These are phyloP conservation scores for Alosa sapidissima DNA, from an alignment of 2,797 vertebrate genomes.

Conservation along the genomic window DNA sequence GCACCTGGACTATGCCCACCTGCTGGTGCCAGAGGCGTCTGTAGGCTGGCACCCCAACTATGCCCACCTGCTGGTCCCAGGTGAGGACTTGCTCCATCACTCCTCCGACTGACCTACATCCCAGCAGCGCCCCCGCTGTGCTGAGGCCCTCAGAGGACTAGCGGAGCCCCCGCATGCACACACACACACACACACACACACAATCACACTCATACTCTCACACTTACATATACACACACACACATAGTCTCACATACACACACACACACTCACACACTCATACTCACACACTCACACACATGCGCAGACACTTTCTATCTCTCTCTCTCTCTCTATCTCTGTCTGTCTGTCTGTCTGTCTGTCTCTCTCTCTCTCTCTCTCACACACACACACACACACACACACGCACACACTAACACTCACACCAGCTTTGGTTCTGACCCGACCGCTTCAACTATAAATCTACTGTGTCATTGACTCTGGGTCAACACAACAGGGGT, in stretches of 20 bases:
- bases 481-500: conserved; percentile 4
- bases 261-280: background rate
- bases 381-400: conserved; percentile 35
- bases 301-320: no score
- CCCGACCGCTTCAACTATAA: conserved; percentile 1
- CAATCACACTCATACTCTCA: conserved; percentile 39
- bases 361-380: no score
- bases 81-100: background rate
- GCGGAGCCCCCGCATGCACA: background rate
- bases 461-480: conserved; percentile 11
- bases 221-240: conserved; percentile 56
- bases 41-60: background rate
- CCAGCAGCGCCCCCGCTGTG: conserved; percentile 23
- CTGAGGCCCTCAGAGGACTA: background rate
- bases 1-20: background rate
- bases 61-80: background rate
- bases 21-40: background rate
- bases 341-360: background rate
- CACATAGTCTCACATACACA: background rate
- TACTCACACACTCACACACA: background rate
- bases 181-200: conserved; percentile 8
- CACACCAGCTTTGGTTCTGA: background rate
- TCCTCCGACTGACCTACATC: conserved; percentile 11
- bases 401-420: conserved; percentile 35
- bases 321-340: background rate